Evolutionary conservation across 2,797 vertebrate species (phyloP).

Genomic region (Zonotrichia albicollis): DNA sequence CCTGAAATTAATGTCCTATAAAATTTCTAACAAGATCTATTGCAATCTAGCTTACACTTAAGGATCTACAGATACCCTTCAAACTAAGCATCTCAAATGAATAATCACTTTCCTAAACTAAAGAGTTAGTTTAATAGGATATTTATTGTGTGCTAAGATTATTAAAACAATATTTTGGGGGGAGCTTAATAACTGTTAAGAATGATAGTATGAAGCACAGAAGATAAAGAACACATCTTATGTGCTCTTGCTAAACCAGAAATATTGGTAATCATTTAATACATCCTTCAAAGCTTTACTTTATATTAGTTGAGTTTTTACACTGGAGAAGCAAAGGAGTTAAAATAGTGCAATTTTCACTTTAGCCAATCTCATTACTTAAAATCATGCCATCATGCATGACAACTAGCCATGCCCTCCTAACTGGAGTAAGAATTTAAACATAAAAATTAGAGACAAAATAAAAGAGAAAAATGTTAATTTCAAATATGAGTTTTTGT

Average conservation of each 20-base stretch:
- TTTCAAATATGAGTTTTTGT: background rate
- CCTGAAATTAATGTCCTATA: conserved; percentile 35
- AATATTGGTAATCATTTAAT: conserved; percentile 45
- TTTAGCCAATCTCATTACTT: background rate
- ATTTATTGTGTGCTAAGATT: conserved; percentile 67
- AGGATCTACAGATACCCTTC: conserved; percentile 62
- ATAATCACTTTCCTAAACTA: conserved; percentile 68
- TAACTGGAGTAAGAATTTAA: background rate
- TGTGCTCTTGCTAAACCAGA: conserved; percentile 46
- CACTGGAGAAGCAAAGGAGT: background rate
- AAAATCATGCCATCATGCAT: background rate
- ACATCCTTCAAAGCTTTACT: background rate
- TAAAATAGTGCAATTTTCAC: background rate
- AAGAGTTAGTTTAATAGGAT: conserved; percentile 53
- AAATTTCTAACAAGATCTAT: conserved; percentile 47
- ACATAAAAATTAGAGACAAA: background rate
- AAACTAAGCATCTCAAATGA: conserved; percentile 64
- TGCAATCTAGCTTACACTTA: conserved; percentile 53
- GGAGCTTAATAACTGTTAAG: conserved; percentile 59
- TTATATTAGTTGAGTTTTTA: background rate
- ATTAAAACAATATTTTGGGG: conserved; percentile 64
- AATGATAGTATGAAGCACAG: conserved; percentile 51
- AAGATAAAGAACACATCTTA: background rate
- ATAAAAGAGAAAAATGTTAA: background rate
- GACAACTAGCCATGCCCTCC: background rate